Evolutionary conservation across 2,888 invertebrate species (phyloP), one percentile per base, ranked within the genome.

Genomic region (Mythimna ferrago): DNA sequence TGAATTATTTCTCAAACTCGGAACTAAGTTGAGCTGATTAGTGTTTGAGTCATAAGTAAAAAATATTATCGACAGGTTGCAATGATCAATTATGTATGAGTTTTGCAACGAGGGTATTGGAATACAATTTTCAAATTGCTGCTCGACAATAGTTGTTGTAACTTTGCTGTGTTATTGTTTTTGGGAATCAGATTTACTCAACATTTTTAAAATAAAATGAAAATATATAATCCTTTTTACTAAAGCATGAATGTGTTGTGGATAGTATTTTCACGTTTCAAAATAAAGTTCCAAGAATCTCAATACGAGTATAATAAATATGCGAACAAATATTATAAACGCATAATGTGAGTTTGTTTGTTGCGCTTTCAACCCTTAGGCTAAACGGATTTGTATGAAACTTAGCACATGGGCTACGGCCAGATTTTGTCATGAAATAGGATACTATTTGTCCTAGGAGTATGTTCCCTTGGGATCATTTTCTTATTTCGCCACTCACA

Each of bases 1-100:
- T 91, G 84, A 91, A 93, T 91, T 90, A 91, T 92, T 93, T 92
- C 89, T 89, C 83, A 89, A 93, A 94, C 91, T 93, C 90, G 88
- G 87, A 94, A 93, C 89, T 94, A 87, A 87, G 87, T 87, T 87
- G 79, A 63, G 82, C 87, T 85, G 87, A 87, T 86, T 87, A 85
- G 79, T 84, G 72, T 74, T 76, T 76, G 64, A 73, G 75, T 69
- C 71, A 44, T 57, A 69, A 76, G 68, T 44, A 77, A 80, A 82
- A 85, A 82, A 80, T 67, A 71, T 63, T 73, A 82, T 80, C 63
- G 73, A 80, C 69, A 82, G 62, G 53, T 74, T 78, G 54, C 62
- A n/a, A 21, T 68, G 10, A 71, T 81, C 54, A 73, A 80, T 71
- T 72, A 80, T 78, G 76, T 73, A 72, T 66, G 44, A 71, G 51